Evolutionary conservation across 2,888 invertebrate species (phyloP).

Genomic region (Cotesia congregata): DNA sequence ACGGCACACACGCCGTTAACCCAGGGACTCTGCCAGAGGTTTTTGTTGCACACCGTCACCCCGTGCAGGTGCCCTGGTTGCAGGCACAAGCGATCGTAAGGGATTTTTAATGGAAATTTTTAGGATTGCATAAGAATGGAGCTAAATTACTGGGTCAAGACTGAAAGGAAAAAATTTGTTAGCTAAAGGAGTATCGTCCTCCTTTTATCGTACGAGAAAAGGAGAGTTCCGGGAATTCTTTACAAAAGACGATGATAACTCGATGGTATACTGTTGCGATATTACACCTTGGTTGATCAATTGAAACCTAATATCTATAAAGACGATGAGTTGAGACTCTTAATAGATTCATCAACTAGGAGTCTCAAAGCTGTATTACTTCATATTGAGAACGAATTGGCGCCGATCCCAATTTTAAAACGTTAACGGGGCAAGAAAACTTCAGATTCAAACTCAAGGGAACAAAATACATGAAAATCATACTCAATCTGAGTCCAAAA

Average conservation of each 20-base stretch:
- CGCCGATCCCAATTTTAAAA: constrained; percentile 49
- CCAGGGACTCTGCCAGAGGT: too few species aligned
- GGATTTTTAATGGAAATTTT: not conserved
- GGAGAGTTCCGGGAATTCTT: constrained; percentile 23
- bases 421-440: too few species aligned
- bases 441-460: too few species aligned
- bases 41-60: too few species aligned
- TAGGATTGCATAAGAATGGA: constrained; percentile 12
- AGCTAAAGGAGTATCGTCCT: constrained; percentile 13
- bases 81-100: too few species aligned
- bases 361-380: constrained; percentile 52
- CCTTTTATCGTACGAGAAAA: constrained; percentile 30
- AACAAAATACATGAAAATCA: too few species aligned
- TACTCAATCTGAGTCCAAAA: too few species aligned
- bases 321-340: constrained; percentile 49
- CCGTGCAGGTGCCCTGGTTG: too few species aligned
- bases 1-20: too few species aligned
- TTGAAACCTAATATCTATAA: constrained; percentile 37
- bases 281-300: constrained; percentile 35
- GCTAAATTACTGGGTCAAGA: constrained; percentile 28
- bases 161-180: constrained; percentile 32
- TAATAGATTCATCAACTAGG: constrained; percentile 51
- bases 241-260: constrained; percentile 9
- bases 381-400: constrained; percentile 55
- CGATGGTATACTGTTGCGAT: constrained; percentile 2